Conservation (phyloP, 2,888 invertebrate species). For the Aquatica leii region DNA sequence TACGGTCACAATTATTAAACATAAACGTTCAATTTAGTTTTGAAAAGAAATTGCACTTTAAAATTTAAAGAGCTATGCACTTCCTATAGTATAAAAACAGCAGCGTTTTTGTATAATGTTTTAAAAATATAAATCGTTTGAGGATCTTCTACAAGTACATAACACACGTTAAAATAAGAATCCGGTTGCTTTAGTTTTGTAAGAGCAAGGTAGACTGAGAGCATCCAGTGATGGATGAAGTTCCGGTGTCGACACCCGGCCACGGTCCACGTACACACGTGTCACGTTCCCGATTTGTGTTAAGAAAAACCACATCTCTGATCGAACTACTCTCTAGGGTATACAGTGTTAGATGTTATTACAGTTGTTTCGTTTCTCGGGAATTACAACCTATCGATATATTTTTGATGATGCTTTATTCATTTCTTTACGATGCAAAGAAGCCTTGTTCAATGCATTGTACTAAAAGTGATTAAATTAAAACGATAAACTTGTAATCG, state of each 20-base stretch:
- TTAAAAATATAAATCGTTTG: conserved; percentile 17
- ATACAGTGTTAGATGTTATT: conserved; percentile 58
- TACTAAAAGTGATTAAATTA: background rate
- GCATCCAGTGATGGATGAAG: conserved; percentile 54
- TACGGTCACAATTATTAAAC: no score
- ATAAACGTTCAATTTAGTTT: no score
- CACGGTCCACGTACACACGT: conserved; percentile 54
- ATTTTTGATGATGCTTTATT: conserved; percentile 31
- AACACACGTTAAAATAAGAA: conserved; percentile 25
- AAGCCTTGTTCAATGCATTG: conserved; percentile 3
- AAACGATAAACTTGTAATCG: background rate
- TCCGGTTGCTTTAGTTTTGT: conserved; percentile 29
- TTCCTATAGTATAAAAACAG: no score
- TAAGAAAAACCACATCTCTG: conserved; percentile 51
- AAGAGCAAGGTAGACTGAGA: conserved; percentile 23
- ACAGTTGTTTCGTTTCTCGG: conserved; percentile 58
- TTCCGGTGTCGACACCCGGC: conserved; percentile 52
- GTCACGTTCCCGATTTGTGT: conserved; percentile 60
- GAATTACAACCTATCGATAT: conserved; percentile 48
- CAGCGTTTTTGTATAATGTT: no score
- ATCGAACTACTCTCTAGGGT: conserved; percentile 56
- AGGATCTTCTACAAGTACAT: conserved; percentile 21
- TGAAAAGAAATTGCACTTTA: no score
- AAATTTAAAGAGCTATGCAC: no score
- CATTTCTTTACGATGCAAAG: conserved; percentile 19